A percentile compares a stretch with the other conserved stretches of the same genome.
Conservation (phyloP, 2,113 vertebrate genomes). For the Anoplopoma fimbria region DNA sequence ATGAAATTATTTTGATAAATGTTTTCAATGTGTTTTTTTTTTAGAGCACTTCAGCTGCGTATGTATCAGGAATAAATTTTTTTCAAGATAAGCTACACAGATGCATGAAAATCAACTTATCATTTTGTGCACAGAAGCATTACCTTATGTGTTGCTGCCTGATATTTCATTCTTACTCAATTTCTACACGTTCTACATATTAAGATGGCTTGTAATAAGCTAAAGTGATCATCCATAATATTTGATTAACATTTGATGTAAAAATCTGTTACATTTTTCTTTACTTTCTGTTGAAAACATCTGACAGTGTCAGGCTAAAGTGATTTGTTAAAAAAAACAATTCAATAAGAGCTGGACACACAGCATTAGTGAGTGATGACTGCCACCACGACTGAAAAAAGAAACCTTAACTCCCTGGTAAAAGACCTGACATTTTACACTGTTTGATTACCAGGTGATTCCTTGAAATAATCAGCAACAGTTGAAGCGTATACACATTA, state of each 20-base stretch:
- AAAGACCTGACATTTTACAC: constrained; percentile 7
- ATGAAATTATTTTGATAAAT: constrained; percentile 22
- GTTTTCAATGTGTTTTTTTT: neutral
- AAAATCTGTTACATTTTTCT: neutral
- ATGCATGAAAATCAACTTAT: neutral
- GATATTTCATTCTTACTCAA: neutral
- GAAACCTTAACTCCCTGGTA: neutral
- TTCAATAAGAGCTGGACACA: neutral
- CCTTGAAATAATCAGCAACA: neutral
- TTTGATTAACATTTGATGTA: neutral
- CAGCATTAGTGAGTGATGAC: neutral
- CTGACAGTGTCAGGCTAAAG: too few species aligned
- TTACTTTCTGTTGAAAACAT: neutral
- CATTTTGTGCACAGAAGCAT: neutral
- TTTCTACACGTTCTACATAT: neutral
- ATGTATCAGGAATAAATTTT: neutral
- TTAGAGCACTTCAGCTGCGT: neutral
- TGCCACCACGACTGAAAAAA: neutral
- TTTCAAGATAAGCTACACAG: neutral
- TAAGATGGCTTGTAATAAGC: neutral
- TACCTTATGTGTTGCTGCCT: neutral
- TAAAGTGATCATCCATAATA: neutral
- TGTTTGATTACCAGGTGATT: constrained; percentile 1
- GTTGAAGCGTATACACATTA: neutral
- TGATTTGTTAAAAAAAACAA: neutral